phyloP scores from a whole-genome alignment of 2,113 vertebrate genomes.

The Ceyx margarethae region DNA sequence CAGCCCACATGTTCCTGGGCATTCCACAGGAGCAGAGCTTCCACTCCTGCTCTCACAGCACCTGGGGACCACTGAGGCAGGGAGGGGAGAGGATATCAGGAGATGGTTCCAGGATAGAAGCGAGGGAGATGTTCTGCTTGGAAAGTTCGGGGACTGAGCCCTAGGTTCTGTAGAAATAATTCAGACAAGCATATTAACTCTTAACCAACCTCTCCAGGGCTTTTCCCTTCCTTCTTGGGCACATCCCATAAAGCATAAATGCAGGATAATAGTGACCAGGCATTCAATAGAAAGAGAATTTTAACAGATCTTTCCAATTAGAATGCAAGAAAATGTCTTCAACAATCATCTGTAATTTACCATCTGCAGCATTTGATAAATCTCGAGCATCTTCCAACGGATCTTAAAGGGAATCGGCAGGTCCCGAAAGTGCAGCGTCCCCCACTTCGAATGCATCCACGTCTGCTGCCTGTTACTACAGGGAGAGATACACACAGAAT shows the following conservation, averaged over 20 bases:
- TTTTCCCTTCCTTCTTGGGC: background rate
- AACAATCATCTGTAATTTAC: too few species aligned
- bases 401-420: accelerated
- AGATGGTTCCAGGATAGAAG: too few species aligned
- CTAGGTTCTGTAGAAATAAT: accelerated
- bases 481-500: background rate
- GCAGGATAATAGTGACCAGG: background rate
- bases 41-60: background rate
- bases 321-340: too few species aligned
- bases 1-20: background rate
- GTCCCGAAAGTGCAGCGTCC: accelerated
- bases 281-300: background rate
- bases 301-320: too few species aligned
- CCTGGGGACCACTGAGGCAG: background rate
- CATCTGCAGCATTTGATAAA: background rate
- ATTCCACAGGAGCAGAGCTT: background rate
- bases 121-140: too few species aligned
- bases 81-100: too few species aligned
- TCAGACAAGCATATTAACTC: accelerated
- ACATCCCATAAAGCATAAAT: background rate
- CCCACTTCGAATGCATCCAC: background rate
- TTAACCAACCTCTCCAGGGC: too few species aligned
- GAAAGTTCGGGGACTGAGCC: background rate
- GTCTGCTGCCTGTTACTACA: accelerated
- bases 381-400: accelerated